Base-by-base conservation (phyloP, 2,113 vertebrate species). In the Benitochromis conjunctus region DNA sequence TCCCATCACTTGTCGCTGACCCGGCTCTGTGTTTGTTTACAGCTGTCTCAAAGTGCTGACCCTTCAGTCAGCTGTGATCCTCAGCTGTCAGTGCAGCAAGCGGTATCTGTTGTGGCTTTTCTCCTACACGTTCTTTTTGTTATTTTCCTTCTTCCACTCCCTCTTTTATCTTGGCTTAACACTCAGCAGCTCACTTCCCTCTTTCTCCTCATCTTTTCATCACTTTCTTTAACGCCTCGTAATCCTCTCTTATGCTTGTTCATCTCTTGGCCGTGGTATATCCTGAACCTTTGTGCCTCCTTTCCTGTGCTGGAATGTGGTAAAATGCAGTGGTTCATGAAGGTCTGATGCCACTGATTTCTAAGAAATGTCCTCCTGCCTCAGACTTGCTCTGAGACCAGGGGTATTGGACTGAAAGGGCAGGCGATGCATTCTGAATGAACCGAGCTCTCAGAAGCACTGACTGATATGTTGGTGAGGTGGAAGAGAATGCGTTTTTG, bases 1-100 rank as follows among this genome's bases (percentile, higher is more conserved):
- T 91, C 92, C 89, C 86, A 83, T 90, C 90, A 69, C 80, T 82
- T 43, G 74, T 86, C 48, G 1, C 83, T 83, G 88, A 90, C 90
- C 86, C 24, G 9, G 71, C 74, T 71, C 80, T 41, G 38, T 82
- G 90, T 94, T 93, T 93, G 92, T 92, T 92, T 91, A 91, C 87
- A 53, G 58, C 86, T 82, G 88, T 90, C 91, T 89, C 60, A 86
- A 86, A 92, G 84, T 34, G 24, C 81, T 88, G 89, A 93, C 90
- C 88, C 82, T 55, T 46, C 66, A 71, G 9, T 91, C 85, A 71
- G 89, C 86, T 43, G 41, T 43, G 81, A 24, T 53, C 77, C 71
- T 85, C 54, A 26, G 66, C 85, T 92, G 89, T 92, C 91, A 86
- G 3, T 19, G 57, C 36, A 79, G 5, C 43, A 21, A n/a, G 7